phyloP scores from a whole-genome alignment of 2,888 invertebrate genomes.

The Polyommatus iphigenia region DNA sequence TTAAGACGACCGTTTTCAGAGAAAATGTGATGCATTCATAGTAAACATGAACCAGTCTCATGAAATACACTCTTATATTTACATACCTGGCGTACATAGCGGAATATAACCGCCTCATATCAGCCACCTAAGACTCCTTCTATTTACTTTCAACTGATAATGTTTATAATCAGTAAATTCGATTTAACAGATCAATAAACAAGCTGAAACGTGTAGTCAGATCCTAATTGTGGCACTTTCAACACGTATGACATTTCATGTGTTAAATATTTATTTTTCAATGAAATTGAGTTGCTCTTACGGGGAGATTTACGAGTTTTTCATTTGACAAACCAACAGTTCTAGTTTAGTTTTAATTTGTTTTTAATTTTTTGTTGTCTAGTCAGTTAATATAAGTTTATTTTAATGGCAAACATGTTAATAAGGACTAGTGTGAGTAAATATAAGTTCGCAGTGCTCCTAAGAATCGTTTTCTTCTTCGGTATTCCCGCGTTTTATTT shows the following conservation, averaged over 20 bases:
- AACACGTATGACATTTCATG: slow-evolving; percentile 48
- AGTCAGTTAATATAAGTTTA: slow-evolving; percentile 42
- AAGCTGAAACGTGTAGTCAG: slow-evolving; percentile 49
- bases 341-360: slow-evolving; percentile 24
- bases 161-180: slow-evolving; percentile 40
- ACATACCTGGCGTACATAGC: slow-evolving; percentile 29
- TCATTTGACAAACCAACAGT: slow-evolving; percentile 62
- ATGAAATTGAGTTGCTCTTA: slow-evolving; percentile 62
- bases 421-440: slow-evolving; percentile 66
- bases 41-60: background rate
- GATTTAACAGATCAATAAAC: slow-evolving; percentile 61
- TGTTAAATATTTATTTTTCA: slow-evolving; percentile 43
- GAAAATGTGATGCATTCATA: background rate
- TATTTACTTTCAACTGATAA: slow-evolving; percentile 53
- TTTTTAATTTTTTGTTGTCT: slow-evolving; percentile 38
- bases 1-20: background rate
- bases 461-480: slow-evolving; percentile 62
- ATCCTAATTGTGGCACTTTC: slow-evolving; percentile 43
- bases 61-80: slow-evolving; percentile 19
- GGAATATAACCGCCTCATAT: slow-evolving; percentile 39
- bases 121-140: slow-evolving; percentile 48
- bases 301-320: slow-evolving; percentile 66
- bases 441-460: slow-evolving; percentile 52
- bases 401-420: slow-evolving; percentile 69
- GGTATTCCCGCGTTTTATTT: slow-evolving; percentile 61